phyloP scores from a whole-genome alignment of 2,888 invertebrate species.

The Cyclophora albipunctata region DNA sequence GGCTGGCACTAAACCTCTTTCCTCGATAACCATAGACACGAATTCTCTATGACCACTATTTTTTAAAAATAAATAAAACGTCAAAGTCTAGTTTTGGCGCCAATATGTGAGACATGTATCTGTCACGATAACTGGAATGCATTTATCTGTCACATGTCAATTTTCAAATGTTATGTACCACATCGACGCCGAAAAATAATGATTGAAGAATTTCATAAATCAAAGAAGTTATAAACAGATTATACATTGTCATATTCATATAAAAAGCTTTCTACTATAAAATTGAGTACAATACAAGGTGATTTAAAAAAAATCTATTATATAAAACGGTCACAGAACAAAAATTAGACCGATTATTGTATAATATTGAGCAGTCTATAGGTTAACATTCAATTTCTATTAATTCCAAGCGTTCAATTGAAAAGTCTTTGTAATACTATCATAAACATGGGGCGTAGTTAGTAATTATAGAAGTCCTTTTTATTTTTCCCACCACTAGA shows the following conservation, averaged over 20 bases:
- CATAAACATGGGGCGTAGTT: conserved; percentile 1
- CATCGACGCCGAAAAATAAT: conserved; percentile 23
- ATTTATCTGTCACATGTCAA: conserved; percentile 38
- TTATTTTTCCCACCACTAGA: conserved; percentile 11
- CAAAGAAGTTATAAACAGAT: conserved; percentile 8
- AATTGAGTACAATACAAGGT: conserved; percentile 24
- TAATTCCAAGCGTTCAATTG: conserved; percentile 19
- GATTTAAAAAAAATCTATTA: conserved; percentile 19
- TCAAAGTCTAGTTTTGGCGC: conserved; percentile 28
- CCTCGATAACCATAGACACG: conserved; percentile 24
- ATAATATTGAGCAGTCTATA: conserved; percentile 23
- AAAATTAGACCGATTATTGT: conserved; percentile 23
- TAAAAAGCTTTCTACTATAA: conserved; percentile 32
- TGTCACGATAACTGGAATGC: conserved; percentile 49
- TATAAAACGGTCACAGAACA: conserved; percentile 5
- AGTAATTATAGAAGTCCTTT: too few species aligned
- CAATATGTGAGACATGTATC: conserved; percentile 14
- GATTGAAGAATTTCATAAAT: conserved; percentile 7
- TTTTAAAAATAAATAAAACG: conserved; percentile 47
- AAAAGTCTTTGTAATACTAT: conserved; percentile 8
- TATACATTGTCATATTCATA: conserved; percentile 18
- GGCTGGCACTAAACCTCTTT: conserved; percentile 47
- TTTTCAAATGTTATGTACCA: conserved; percentile 8
- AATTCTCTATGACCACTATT: conserved; percentile 39
- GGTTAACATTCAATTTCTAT: conserved; percentile 16